A percentile compares a stretch with the other conserved stretches of the same genome.
Conservation (phyloP, 2,113 vertebrate genomes). For the Setophaga coronata region DNA sequence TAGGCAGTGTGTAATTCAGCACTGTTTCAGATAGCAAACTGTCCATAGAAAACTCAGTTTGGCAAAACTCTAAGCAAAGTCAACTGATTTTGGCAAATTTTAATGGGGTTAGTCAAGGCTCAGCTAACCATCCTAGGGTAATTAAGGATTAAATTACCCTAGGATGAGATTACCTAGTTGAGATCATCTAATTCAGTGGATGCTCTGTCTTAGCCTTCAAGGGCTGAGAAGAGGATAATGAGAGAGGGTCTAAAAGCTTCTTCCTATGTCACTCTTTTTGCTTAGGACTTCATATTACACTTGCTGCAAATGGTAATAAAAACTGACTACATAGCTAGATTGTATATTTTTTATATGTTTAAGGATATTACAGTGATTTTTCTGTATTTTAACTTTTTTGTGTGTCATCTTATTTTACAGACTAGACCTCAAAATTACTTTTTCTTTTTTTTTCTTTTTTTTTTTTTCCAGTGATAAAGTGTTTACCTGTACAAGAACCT, state of each 20-base stretch:
- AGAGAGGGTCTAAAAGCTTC: neutral
- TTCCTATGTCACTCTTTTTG: neutral
- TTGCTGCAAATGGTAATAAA: neutral
- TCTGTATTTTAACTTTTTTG: neutral
- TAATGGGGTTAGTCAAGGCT: neutral
- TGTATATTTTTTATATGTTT: neutral
- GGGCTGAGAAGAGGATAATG: neutral
- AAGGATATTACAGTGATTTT: neutral
- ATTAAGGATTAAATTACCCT: neutral
- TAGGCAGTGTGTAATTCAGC: neutral
- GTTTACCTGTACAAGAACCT: constrained; percentile 55
- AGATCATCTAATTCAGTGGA: neutral
- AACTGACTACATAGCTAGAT: neutral
- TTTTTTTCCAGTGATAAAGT: constrained; percentile 71
- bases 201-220: neutral
- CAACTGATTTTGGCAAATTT: neutral
- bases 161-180: neutral
- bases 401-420: neutral
- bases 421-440: neutral
- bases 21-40: neutral
- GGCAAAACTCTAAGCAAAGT: neutral
- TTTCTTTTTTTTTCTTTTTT: neutral
- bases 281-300: neutral
- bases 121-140: neutral
- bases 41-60: neutral